phyloP scores from a whole-genome alignment of 2,797 vertebrate species.

The Acestrorhynchus altus region DNA sequence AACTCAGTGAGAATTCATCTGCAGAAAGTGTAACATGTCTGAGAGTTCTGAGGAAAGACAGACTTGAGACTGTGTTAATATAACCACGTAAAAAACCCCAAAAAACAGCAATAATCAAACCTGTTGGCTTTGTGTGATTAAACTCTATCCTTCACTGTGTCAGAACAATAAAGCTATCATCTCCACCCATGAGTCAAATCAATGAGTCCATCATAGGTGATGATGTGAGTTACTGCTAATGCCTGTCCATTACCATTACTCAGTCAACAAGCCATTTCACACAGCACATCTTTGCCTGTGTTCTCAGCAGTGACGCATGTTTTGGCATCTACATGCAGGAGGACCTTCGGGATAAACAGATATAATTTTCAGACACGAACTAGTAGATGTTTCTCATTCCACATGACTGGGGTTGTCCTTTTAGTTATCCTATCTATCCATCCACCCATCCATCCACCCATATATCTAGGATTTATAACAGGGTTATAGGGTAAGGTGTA shows the following conservation, averaged over 20 bases:
- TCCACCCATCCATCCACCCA: too few species aligned
- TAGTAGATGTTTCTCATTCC: neutral
- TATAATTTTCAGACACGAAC: neutral
- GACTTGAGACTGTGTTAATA: too few species aligned
- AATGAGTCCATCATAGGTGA: slow-evolving; percentile 9
- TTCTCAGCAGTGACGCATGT: slow-evolving; percentile 29
- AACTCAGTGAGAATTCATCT: too few species aligned
- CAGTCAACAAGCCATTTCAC: slow-evolving; percentile 24
- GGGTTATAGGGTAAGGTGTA: too few species aligned
- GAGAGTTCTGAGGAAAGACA: too few species aligned
- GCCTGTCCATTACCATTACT: slow-evolving; percentile 37
- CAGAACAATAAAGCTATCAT: slow-evolving; percentile 1
- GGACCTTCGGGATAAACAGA: slow-evolving; percentile 13
- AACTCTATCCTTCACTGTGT: neutral
- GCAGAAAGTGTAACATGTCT: too few species aligned
- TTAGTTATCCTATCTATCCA: neutral
- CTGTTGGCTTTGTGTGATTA: neutral
- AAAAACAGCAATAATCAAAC: neutral
- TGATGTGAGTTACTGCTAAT: slow-evolving; percentile 45
- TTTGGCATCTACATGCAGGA: slow-evolving; percentile 23
- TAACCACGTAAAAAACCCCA: neutral
- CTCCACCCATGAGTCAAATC: slow-evolving; percentile 8
- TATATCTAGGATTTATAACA: too few species aligned
- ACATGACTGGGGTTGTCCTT: neutral
- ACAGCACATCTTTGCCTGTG: neutral